Conservation (phyloP, 2,888 invertebrate genomes). For the Erynnis tages region DNA sequence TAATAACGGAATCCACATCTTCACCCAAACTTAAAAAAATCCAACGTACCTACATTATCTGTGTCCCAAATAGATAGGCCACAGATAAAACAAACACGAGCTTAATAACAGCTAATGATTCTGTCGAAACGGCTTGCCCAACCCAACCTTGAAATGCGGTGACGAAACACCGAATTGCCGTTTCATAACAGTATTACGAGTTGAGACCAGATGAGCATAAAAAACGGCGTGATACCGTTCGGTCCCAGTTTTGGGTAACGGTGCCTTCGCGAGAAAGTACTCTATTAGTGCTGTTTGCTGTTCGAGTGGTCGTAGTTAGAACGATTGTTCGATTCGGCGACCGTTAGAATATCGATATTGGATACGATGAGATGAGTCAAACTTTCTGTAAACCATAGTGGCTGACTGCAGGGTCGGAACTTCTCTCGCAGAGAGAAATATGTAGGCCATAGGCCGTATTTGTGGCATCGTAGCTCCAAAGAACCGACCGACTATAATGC, state of each 20-base stretch:
- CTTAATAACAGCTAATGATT: conserved; percentile 23
- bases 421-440: too few relatives aligned
- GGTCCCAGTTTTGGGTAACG: conserved; percentile 75
- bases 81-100: conserved; percentile 21
- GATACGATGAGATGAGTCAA: background rate
- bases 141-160: conserved; percentile 53
- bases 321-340: conserved; percentile 45
- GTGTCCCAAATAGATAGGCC: conserved; percentile 24
- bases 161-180: conserved; percentile 63
- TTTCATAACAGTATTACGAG: conserved; percentile 77
- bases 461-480: too few relatives aligned
- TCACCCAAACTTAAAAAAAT: conserved; percentile 3
- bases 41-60: conserved; percentile 15
- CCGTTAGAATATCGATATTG: conserved; percentile 41
- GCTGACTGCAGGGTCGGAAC: too few relatives aligned
- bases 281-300: conserved; percentile 69
- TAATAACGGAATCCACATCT: background rate
- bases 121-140: conserved; percentile 39
- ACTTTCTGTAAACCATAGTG: too few relatives aligned
- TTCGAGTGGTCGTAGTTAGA: conserved; percentile 44
- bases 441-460: too few relatives aligned
- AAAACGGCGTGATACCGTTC: conserved; percentile 70
- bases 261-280: conserved; percentile 60
- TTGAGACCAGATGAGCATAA: conserved; percentile 63
- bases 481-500: too few relatives aligned